These are phyloP conservation scores for Caranx melampygus DNA, from an alignment of 2,113 vertebrate species.

Conservation along the genomic window DNA sequence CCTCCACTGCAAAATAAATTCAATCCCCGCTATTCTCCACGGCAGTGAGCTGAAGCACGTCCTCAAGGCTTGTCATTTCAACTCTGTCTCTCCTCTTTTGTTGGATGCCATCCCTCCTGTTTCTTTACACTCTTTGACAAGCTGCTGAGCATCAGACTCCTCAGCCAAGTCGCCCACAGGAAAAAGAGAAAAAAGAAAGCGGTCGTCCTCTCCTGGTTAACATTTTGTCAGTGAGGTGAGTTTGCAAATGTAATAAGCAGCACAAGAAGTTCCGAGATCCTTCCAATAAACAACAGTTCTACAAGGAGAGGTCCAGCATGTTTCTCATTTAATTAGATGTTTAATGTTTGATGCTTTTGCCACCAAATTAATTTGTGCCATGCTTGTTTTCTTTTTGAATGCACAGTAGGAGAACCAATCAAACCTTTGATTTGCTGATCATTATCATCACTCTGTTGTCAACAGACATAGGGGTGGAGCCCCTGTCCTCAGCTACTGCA, in stretches of 20 bases:
- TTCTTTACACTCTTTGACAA: conserved; percentile 15
- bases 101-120: conserved; percentile 28
- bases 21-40: conserved; percentile 53
- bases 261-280: neutral
- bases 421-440: too few species aligned
- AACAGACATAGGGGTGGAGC: too few species aligned
- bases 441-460: too few species aligned
- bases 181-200: conserved; percentile 7
- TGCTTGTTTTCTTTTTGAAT: too few species aligned
- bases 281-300: neutral
- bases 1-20: conserved; percentile 35
- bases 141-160: conserved; percentile 10
- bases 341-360: too few species aligned
- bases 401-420: too few species aligned
- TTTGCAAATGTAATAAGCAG: conserved; percentile 12
- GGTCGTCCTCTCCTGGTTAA: neutral
- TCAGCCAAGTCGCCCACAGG: conserved; percentile 14
- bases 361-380: too few species aligned
- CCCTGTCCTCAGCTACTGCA: too few species aligned
- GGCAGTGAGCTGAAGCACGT: conserved; percentile 24
- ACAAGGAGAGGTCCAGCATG: neutral
- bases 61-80: conserved; percentile 57
- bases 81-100: conserved; percentile 43
- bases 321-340: too few species aligned
- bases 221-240: neutral